Conservation (phyloP, 2,888 invertebrate species). For the Operophtera brumata region DNA sequence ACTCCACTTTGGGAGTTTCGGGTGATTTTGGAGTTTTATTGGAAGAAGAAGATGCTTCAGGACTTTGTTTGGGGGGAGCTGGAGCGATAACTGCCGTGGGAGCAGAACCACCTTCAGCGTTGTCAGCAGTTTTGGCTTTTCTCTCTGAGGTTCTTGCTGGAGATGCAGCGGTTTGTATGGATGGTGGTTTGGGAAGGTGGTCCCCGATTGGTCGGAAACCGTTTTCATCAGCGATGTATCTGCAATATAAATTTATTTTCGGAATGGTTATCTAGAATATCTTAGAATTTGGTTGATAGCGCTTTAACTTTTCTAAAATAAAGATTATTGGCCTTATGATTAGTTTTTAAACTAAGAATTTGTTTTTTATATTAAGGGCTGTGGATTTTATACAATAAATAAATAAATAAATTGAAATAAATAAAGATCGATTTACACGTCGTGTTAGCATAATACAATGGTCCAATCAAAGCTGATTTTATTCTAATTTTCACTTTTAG, state of each 20-base stretch:
- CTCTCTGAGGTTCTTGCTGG: slow-evolving; percentile 7
- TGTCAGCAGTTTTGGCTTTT: slow-evolving; percentile 44
- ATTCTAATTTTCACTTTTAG: too few species aligned
- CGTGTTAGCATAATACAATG: too few species aligned
- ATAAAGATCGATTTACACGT: too few species aligned
- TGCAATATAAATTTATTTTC: slow-evolving; percentile 44
- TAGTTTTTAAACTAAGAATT: too few species aligned
- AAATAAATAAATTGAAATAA: too few species aligned
- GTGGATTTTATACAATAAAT: too few species aligned
- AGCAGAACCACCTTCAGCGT: slow-evolving; percentile 39
- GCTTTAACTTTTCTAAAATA: too few species aligned
- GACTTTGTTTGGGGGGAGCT: slow-evolving; percentile 1
- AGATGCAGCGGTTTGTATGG: slow-evolving; percentile 20
- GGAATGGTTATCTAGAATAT: too few species aligned
- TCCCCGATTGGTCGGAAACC: slow-evolving; percentile 85
- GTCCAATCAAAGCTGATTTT: too few species aligned
- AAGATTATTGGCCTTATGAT: too few species aligned
- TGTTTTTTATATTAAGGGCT: too few species aligned
- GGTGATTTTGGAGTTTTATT: not conserved
- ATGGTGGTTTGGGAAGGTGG: slow-evolving; percentile 46
- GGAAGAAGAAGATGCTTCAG: not conserved
- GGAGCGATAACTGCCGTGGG: slow-evolving; percentile 26
- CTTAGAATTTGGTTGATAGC: too few species aligned
- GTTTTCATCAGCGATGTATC: slow-evolving; percentile 87
- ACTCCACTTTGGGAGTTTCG: slow-evolving; percentile 5